Conservation (phyloP, 2,113 vertebrate species). For the Manacus vitellinus region DNA sequence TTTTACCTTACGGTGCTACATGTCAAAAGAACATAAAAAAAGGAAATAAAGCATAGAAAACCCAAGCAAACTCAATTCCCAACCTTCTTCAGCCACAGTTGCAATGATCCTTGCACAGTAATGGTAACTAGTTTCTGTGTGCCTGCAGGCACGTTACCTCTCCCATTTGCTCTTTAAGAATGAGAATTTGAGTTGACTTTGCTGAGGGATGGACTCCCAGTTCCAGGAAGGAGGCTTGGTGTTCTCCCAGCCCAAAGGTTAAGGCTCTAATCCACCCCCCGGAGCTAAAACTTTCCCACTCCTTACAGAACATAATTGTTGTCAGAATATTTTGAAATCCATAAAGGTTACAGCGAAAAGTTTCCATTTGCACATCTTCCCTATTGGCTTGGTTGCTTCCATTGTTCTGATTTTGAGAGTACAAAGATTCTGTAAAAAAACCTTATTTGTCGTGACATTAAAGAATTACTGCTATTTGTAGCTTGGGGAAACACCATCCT, state of each 20-base stretch:
- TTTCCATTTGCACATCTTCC: constrained; percentile 18
- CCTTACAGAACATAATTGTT: constrained; percentile 5
- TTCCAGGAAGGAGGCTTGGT: constrained; percentile 12
- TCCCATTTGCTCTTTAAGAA: not conserved
- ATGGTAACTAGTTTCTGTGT: not conserved
- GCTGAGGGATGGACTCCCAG: not conserved
- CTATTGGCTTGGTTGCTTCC: not conserved
- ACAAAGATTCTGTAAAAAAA: not conserved
- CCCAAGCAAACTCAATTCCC: not conserved
- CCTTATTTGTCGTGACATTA: not conserved
- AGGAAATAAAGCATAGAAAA: not conserved
- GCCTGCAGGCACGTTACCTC: not conserved
- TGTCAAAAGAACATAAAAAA: not conserved
- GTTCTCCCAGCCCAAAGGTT: constrained; percentile 1
- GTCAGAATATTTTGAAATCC: not conserved
- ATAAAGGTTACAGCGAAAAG: not conserved
- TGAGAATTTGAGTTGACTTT: not conserved
- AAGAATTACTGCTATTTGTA: not conserved
- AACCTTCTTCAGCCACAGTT: not conserved
- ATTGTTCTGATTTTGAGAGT: not conserved
- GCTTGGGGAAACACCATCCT: not conserved
- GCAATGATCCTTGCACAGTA: not conserved
- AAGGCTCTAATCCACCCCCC: constrained; percentile 34
- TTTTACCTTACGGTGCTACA: accelerated
- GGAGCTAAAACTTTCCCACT: constrained; percentile 8